Evolutionary conservation across 2,888 invertebrate species (phyloP).

Genomic region (Agrotis ipsilon): DNA sequence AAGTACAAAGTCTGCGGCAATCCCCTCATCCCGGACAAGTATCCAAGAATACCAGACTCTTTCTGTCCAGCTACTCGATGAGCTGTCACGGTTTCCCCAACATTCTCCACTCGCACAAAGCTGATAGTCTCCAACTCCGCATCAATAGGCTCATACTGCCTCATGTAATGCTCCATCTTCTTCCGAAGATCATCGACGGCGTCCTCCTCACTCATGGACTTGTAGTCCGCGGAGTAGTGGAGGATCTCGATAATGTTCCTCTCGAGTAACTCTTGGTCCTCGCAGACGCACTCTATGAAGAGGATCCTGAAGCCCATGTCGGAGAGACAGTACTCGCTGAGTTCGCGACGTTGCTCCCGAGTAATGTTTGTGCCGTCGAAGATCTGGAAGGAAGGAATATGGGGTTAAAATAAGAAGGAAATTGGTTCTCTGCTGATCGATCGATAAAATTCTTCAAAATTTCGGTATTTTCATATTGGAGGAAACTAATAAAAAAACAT

Average conservation of each 20-base stretch:
- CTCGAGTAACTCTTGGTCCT: slow-evolving; percentile 92
- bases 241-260: slow-evolving; percentile 93
- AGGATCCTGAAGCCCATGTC: slow-evolving; percentile 96
- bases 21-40: slow-evolving; percentile 96
- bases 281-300: slow-evolving; percentile 98
- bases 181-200: slow-evolving; percentile 95
- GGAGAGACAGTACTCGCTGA: slow-evolving; percentile 93
- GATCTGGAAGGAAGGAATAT: slow-evolving; percentile 91
- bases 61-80: slow-evolving; percentile 94
- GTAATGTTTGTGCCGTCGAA: slow-evolving; percentile 98
- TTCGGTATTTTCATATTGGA: too few relatives aligned
- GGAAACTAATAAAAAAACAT: neutral
- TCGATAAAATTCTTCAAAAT: neutral
- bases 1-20: slow-evolving; percentile 97
- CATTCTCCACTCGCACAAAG: slow-evolving; percentile 88
- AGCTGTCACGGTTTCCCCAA: slow-evolving; percentile 93
- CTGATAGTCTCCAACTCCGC: slow-evolving; percentile 90
- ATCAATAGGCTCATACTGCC: slow-evolving; percentile 95
- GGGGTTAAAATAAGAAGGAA: neutral
- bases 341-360: slow-evolving; percentile 94
- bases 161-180: slow-evolving; percentile 96
- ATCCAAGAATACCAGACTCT: slow-evolving; percentile 96
- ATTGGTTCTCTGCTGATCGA: neutral
- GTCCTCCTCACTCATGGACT: slow-evolving; percentile 94
- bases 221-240: slow-evolving; percentile 96